These are phyloP conservation scores for Aldabrachelys gigantea DNA, from an alignment of 2,113 vertebrate genomes.

Conservation along the genomic window DNA sequence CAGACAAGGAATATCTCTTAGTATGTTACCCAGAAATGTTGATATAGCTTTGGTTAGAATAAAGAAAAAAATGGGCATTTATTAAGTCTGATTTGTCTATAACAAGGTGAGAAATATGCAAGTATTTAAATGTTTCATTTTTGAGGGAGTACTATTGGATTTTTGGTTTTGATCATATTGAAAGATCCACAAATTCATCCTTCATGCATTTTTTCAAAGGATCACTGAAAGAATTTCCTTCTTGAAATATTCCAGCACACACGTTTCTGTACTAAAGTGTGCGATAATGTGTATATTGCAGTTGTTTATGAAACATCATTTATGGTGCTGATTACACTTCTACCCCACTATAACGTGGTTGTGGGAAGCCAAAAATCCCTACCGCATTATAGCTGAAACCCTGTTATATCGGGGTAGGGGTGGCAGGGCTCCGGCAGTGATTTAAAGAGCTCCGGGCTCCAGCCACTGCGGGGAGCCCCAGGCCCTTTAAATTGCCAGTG, in stretches of 20 bases:
- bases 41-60: neutral
- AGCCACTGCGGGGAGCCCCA: no score
- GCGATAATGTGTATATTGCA: no score
- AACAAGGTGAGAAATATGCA: neutral
- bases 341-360: no score
- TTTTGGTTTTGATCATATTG: accelerated
- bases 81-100: neutral
- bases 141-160: neutral
- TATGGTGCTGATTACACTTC: neutral
- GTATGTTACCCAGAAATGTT: neutral
- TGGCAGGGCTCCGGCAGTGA: no score
- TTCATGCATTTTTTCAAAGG: neutral
- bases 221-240: neutral
- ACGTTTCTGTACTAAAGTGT: neutral
- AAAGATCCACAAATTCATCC: neutral
- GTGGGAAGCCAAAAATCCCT: no score
- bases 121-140: accelerated
- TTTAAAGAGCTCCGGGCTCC: no score
- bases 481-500: no score
- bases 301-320: no score
- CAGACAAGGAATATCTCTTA: neutral
- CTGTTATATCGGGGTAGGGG: no score
- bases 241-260: neutral
- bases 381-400: no score
- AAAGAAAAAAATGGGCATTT: neutral